Evolutionary conservation across 2,888 invertebrate species (phyloP), one percentile per base, ranked within the genome.

Genomic region (Drosophila mimica): DNA sequence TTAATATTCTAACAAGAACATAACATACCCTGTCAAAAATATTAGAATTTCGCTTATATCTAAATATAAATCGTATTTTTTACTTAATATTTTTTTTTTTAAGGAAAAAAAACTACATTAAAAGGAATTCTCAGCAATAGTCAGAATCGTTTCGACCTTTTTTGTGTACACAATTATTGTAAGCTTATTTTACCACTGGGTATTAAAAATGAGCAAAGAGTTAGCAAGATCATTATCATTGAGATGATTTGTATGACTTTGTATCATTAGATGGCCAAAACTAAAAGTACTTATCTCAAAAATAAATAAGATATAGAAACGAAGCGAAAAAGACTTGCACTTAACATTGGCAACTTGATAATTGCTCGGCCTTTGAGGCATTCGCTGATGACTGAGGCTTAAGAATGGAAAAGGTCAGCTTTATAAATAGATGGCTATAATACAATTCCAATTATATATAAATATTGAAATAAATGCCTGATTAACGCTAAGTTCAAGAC

Each of bases 401-500:
- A 53, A 64, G 73, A 71, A 69, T 67, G 63, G 36, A 36, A 80
- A 76, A 82, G 71, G 76, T 76, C 71, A 82, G 58, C 59, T 25
- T 57, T 38, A 74, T 58, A 48, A 28, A 75, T 76, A 61, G 49
- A 11, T 54, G 43, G 59, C 72, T 46, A 51, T 71, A 79, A 76
- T 72, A 70, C 63, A 73, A 76, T 70, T 43, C 43, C 43, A 70
- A 69, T 77, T 77, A 79, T 63, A 67, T 63, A 43, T 36, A 65
- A 69, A 62, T 61, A 63, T 75, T 61, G 69, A 76, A 77, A 61
- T 69, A 70, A 77, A 81, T 63, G 78, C 64, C 70, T 74, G 76
- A 81, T 78, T 78, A 78, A 68, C 54, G 67, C 70, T 70, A 81
- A 79, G 81, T 84, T 84, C 84, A 83, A 82, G 74, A 72, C 79